Percentiles rank a stretch among this genome's conserved stretches.
Conservation (phyloP, 2,797 vertebrate genomes). For the Anomalospiza imberbis region DNA sequence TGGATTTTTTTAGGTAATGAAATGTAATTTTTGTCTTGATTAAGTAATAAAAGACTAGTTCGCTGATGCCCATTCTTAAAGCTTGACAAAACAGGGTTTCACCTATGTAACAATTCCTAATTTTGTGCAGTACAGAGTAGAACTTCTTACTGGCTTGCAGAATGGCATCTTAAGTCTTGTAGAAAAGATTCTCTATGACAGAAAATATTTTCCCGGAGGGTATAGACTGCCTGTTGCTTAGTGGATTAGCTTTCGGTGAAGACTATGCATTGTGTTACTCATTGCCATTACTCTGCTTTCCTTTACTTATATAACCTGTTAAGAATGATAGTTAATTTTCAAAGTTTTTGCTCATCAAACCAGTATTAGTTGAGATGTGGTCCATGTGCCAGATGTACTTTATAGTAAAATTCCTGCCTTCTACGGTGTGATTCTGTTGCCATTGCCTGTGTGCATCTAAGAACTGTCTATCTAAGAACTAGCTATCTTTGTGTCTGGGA, state of each 20-base stretch:
- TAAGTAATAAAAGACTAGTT: neutral
- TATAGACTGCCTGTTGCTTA: neutral
- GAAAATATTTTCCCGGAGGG: neutral
- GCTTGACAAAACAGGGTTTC: neutral
- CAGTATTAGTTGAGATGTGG: neutral
- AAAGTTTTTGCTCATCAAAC: neutral
- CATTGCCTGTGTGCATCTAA: neutral
- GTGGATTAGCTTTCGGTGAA: neutral
- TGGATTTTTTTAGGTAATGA: neutral
- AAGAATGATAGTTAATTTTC: neutral
- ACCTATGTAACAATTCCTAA: neutral
- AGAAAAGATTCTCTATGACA: neutral
- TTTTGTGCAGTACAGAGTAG: neutral
- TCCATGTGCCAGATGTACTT: neutral
- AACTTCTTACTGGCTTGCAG: neutral
- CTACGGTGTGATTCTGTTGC: neutral
- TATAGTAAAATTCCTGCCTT: neutral
- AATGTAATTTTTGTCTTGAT: neutral
- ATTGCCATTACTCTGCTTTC: neutral
- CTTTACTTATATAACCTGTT: neutral
- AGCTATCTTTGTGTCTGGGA: neutral
- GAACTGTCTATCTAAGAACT: neutral
- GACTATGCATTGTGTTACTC: neutral
- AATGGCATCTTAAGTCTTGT: neutral
- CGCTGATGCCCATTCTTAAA: neutral